Conservation (phyloP, 2,888 invertebrate genomes). For the Cephus spinipes region DNA sequence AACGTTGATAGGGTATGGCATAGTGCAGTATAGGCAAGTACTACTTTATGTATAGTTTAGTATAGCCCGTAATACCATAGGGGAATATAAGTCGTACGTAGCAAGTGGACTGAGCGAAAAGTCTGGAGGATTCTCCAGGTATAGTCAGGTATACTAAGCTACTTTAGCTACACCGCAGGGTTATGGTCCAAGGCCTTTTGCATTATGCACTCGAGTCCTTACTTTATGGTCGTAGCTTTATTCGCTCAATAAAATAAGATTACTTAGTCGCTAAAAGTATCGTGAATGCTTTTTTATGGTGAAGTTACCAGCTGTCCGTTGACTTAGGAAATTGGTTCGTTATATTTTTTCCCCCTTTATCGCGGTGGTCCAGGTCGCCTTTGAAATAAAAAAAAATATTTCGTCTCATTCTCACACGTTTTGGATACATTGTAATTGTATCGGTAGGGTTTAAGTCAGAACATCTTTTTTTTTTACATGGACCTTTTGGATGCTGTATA, state of each 20-base stretch:
- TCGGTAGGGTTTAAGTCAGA: no score
- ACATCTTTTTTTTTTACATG: not conserved
- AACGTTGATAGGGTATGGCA: not conserved
- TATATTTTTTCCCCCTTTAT: not conserved
- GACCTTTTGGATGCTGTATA: not conserved
- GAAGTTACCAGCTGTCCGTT: not conserved
- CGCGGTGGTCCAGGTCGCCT: no score
- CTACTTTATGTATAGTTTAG: not conserved
- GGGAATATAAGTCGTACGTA: not conserved
- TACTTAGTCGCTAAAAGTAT: slow-evolving; percentile 31
- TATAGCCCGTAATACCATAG: not conserved
- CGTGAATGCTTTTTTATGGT: not conserved
- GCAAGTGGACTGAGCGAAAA: not conserved
- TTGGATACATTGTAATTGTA: not conserved
- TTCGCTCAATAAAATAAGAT: slow-evolving; percentile 57
- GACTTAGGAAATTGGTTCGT: not conserved
- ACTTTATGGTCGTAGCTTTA: slow-evolving; percentile 45
- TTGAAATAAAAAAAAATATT: no score
- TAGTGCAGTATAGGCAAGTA: not conserved
- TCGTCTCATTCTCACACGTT: not conserved
- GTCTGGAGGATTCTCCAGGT: not conserved
- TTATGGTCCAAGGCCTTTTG: slow-evolving; percentile 30
- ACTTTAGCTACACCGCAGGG: slow-evolving; percentile 2
- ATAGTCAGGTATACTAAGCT: not conserved
- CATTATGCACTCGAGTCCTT: slow-evolving; percentile 46